A percentile compares a stretch with the other conserved stretches of the same genome.
These are phyloP conservation scores for Vidua chalybeata DNA, from an alignment of 2,113 vertebrate genomes.

Conservation along the genomic window DNA sequence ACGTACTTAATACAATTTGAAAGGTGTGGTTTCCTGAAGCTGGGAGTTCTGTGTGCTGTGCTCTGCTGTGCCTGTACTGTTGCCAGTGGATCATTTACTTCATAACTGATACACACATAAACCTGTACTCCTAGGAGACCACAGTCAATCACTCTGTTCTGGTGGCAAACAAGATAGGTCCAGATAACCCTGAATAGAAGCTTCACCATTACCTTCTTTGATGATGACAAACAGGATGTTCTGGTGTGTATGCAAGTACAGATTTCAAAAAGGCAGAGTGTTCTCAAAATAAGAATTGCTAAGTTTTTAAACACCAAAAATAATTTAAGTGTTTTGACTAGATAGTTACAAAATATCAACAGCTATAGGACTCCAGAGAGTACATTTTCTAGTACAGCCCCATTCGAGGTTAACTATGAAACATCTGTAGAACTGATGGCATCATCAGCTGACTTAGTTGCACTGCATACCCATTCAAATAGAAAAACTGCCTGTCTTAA, in stretches of 20 bases:
- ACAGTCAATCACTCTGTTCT: not conserved
- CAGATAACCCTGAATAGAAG: not conserved
- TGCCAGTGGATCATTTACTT: not conserved
- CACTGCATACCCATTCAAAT: not conserved
- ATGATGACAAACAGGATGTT: not conserved
- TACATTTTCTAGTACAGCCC: not conserved
- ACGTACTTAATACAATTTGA: not conserved
- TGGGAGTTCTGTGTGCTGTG: not conserved
- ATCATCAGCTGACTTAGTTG: not conserved
- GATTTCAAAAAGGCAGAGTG: not conserved
- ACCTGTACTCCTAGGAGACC: not conserved
- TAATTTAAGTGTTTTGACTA: not conserved
- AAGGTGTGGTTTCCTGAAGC: not conserved
- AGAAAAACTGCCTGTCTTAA: not conserved
- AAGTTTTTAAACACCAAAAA: not conserved
- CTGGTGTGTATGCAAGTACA: not conserved
- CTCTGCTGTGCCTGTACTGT: not conserved
- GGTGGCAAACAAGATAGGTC: not conserved
- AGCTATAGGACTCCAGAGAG: not conserved
- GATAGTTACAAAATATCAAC: not conserved
- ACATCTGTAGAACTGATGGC: not conserved
- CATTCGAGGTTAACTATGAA: not conserved
- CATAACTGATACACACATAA: not conserved
- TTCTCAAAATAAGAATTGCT: not conserved
- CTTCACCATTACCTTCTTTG: not conserved